Base-by-base conservation (phyloP, 2,113 vertebrate genomes). In the Leucoraja erinaceus region DNA sequence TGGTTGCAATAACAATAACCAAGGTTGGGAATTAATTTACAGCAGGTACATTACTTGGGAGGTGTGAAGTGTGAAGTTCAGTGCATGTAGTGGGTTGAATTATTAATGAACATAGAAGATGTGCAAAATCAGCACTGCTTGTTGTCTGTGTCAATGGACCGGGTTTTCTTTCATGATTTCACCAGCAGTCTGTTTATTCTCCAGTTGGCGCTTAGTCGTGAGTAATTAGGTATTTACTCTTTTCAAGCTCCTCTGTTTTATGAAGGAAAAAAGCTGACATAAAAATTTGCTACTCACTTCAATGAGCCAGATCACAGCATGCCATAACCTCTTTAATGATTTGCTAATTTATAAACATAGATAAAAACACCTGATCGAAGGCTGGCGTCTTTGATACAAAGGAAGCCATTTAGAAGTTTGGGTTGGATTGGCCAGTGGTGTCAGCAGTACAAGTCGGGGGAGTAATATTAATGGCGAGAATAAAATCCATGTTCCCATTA, bases 151-250 rank as follows among this genome's bases (percentile, higher is more conserved):
- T 91, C 90, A 74, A 25, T 47, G 33, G 33, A 38, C 63, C 72
- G 88, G 66, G n/a, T 3, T 90, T 74, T 91, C 25, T 12, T 72
- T 28, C 68, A 14, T 91, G 66, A 25, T 74, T 72, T 72, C 90
- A 91, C 38, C 5, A 91, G 18, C 68, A 54, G 68, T 74, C 33
- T 54, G 33, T 72, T 91, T 72, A 72, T 28, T 91, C 90, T 91
- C 90, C 90, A 91, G 38, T 38, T 5, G 22, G 90, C 25, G 14
- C 90, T 91, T 72, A 74, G 33, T 54, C 59, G 66, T 74, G 68
- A 91, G 90, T 72, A 91, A 91, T 91, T 91, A 91, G 66, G 0
- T 74, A 28, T 88, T 88, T 63, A 88, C 63, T 88, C 54, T 91
- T 54, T 72, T 91, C 68, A 54, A 20, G 33, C 38, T 72, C 66